A percentile compares a stretch with the other conserved stretches of the same genome.
Conservation (phyloP, 2,113 vertebrate species). For the Hypomesus transpacificus region DNA sequence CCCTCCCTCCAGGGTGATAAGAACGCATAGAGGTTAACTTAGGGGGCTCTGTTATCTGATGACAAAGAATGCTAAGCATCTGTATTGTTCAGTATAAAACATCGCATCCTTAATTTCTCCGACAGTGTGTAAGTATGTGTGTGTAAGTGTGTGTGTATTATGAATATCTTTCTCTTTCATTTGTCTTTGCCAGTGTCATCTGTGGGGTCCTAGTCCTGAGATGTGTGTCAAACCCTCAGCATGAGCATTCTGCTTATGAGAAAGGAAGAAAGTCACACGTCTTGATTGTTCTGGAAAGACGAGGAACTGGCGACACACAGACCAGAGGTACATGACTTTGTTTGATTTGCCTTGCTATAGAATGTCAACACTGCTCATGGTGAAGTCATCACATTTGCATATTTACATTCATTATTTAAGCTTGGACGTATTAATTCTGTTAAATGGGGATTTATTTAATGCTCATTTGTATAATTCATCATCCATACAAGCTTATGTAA, state of each 20-base stretch:
- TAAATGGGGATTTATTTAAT: constrained; percentile 38
- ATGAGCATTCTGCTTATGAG: too few relatives aligned
- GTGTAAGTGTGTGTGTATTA: constrained; percentile 3
- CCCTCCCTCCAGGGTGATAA: too few relatives aligned
- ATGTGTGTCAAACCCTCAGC: too few relatives aligned
- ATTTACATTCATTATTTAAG: constrained; percentile 50
- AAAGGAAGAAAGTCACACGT: too few relatives aligned
- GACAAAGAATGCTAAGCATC: too few relatives aligned
- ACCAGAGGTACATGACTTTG: constrained; percentile 23
- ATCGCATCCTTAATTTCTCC: too few relatives aligned
- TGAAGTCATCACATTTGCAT: constrained; percentile 46
- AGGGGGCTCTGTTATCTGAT: too few relatives aligned
- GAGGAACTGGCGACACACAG: background rate
- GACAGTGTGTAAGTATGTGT: too few relatives aligned
- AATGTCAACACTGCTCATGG: constrained; percentile 34
- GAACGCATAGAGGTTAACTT: too few relatives aligned
- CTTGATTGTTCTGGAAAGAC: too few relatives aligned
- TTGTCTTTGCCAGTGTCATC: background rate
- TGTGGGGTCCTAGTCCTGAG: background rate
- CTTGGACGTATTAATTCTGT: constrained; percentile 14
- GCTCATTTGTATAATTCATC: constrained; percentile 35
- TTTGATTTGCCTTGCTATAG: constrained; percentile 39
- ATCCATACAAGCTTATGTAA: background rate
- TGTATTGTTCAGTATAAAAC: too few relatives aligned
- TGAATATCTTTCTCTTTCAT: constrained; percentile 4